Percentiles rank a stretch among this genome's conserved stretches.
phyloP scores from a whole-genome alignment of 2,797 vertebrate genomes.

The Oreochromis mossambicus region DNA sequence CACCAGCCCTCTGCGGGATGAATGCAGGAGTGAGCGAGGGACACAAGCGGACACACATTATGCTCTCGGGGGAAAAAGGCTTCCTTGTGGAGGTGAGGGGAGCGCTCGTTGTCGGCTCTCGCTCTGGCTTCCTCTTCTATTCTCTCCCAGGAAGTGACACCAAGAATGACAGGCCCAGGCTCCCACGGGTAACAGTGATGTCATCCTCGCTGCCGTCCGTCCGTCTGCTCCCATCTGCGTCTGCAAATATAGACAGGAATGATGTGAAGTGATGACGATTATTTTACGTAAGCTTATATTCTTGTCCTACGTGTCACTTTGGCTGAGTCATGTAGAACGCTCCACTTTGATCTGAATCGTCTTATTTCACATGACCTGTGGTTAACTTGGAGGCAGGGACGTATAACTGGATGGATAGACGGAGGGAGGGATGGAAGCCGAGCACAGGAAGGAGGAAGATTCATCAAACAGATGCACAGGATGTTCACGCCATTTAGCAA shows the following conservation, averaged over 20 bases:
- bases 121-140: conserved; percentile 58
- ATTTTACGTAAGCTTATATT: background rate
- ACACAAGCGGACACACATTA: conserved; percentile 3
- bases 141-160: conserved; percentile 70
- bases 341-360: background rate
- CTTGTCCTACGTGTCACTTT: background rate
- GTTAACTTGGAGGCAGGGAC: background rate
- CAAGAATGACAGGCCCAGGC: conserved; percentile 36
- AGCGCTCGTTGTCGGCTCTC: conserved; percentile 25
- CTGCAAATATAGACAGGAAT: conserved; percentile 9
- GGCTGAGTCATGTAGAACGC: conserved; percentile 21
- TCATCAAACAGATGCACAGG: conserved; percentile 1
- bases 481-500: conserved; percentile 19
- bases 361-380: background rate
- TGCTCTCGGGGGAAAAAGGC: conserved; percentile 45
- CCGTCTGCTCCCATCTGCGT: background rate
- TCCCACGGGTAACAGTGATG: conserved; percentile 45
- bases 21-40: background rate
- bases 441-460: background rate
- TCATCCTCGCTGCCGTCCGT: conserved; percentile 27
- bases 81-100: conserved; percentile 60
- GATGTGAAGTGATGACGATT: conserved; percentile 35
- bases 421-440: background rate
- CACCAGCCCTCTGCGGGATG: background rate
- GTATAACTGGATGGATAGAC: background rate